A percentile compares a stretch with the other conserved stretches of the same genome.
Evolutionary conservation across 2,797 vertebrate species (phyloP).

Genomic region (Sebastes taczanowskii): DNA sequence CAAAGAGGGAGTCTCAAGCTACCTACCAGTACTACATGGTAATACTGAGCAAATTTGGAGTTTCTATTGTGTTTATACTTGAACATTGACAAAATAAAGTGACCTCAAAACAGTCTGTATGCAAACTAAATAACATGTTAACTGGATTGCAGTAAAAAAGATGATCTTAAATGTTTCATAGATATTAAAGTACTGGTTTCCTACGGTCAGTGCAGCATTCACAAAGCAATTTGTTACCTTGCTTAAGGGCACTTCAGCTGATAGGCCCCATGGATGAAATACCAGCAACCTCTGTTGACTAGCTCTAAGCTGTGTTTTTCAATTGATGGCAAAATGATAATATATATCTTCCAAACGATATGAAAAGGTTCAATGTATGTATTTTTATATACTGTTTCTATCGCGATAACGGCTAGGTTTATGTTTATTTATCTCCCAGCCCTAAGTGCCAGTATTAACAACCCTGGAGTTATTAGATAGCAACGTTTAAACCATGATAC

Average conservation of each 20-base stretch:
- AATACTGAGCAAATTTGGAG: too few species aligned
- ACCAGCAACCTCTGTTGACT: background rate
- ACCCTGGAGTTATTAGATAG: background rate
- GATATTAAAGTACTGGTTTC: background rate
- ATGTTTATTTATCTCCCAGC: too few species aligned
- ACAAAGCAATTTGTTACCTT: background rate
- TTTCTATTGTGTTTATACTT: background rate
- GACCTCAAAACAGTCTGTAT: background rate
- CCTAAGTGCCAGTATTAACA: background rate
- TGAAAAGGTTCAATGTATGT: too few species aligned
- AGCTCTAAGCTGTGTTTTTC: background rate
- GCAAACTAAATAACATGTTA: background rate
- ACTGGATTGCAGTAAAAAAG: background rate
- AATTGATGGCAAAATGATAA: too few species aligned
- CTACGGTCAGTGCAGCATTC: background rate
- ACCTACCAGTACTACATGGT: background rate
- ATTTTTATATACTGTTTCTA: too few species aligned
- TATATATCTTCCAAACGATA: too few species aligned
- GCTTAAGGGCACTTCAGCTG: background rate
- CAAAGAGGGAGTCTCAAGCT: background rate
- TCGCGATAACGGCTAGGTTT: too few species aligned
- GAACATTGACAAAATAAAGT: background rate
- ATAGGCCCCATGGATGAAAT: background rate
- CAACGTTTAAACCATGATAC: background rate
- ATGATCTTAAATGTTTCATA: background rate